phyloP scores from a whole-genome alignment of 2,888 invertebrate genomes.

The Artemia sinica region DNA sequence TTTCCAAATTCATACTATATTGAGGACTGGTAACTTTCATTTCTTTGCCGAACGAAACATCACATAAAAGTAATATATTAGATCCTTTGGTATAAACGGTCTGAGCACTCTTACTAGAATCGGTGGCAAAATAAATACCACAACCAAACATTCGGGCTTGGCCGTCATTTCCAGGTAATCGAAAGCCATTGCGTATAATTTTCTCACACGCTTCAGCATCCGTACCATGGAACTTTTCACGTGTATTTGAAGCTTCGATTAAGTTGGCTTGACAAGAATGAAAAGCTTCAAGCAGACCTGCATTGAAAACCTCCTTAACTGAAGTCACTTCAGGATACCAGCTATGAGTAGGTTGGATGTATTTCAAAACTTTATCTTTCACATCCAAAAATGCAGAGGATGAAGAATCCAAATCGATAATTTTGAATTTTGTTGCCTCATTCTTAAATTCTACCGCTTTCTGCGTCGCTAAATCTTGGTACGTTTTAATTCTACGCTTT shows the following conservation, averaged over 20 bases:
- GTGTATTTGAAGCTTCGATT: constrained; percentile 8
- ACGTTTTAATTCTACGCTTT: too few relatives aligned
- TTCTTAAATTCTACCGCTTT: too few relatives aligned
- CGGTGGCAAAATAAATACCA: constrained; percentile 19
- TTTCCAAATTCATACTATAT: constrained; percentile 10
- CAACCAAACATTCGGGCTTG: constrained; percentile 14
- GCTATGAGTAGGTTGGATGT: constrained; percentile 19
- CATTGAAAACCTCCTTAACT: constrained; percentile 16
- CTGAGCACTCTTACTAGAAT: constrained; percentile 20
- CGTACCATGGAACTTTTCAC: constrained; percentile 18
- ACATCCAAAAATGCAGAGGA: constrained; percentile 14
- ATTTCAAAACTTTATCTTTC: constrained; percentile 16
- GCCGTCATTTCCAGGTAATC: constrained; percentile 12
- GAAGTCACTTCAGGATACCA: constrained; percentile 17
- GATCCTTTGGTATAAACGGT: constrained; percentile 18
- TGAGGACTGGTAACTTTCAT: neutral
- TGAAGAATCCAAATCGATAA: neutral
- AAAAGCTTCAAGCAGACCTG: neutral
- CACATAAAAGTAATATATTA: constrained; percentile 19
- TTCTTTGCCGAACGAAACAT: constrained; percentile 14
- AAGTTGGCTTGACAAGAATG: constrained; percentile 7
- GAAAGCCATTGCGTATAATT: constrained; percentile 17
- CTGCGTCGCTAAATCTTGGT: too few relatives aligned
- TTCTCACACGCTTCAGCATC: constrained; percentile 10
- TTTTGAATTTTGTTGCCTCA: neutral